Evolutionary conservation across 2,113 vertebrate species (phyloP).

Genomic region (Terrapene triunguis): DNA sequence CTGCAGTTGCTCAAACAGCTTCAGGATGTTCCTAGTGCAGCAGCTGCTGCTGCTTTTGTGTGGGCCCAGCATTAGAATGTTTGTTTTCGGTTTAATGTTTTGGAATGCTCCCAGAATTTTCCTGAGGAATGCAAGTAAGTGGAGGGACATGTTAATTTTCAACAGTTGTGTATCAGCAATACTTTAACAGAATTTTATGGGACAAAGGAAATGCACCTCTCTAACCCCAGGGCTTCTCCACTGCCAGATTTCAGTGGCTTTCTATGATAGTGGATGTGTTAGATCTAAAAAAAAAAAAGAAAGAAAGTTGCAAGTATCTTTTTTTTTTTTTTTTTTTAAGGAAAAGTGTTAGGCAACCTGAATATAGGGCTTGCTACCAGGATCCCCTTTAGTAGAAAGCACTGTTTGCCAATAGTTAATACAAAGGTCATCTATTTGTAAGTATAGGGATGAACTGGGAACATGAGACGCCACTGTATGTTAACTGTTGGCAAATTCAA

Average conservation of each 20-base stretch:
- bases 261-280: not conserved
- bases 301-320: not conserved
- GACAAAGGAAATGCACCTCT: not conserved
- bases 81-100: not conserved
- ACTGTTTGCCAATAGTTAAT: not conserved
- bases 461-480: not conserved
- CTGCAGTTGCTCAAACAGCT: conserved; percentile 28
- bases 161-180: not conserved
- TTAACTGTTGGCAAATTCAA: conserved; percentile 23
- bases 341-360: not conserved
- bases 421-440: not conserved
- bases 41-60: conserved; percentile 56
- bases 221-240: not conserved
- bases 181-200: not conserved
- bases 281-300: not conserved
- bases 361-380: not conserved
- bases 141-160: conserved; percentile 10
- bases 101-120: conserved; percentile 26
- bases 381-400: not conserved
- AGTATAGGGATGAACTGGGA: not conserved
- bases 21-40: not conserved
- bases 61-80: not conserved
- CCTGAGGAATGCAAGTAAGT: not conserved
- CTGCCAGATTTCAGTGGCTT: not conserved
- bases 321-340: too few species aligned